Percentiles rank a stretch among this genome's conserved stretches.
These are phyloP conservation scores for Caenorhabditis sp. DNA, from an alignment of 2,888 invertebrate species.

Conservation along the genomic window DNA sequence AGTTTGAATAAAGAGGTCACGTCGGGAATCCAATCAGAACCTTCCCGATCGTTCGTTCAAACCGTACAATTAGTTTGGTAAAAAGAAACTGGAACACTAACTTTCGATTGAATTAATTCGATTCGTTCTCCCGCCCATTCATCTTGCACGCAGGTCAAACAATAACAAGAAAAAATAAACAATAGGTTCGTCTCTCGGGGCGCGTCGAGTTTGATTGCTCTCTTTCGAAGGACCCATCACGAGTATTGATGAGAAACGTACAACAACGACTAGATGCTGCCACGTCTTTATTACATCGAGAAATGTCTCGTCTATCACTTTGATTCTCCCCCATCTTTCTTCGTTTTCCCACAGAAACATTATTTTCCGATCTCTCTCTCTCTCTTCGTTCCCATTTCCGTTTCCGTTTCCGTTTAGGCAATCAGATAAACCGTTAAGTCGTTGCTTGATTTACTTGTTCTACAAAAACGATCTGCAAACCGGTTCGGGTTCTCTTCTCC, in stretches of 20 bases:
- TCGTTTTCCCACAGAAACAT: too few relatives aligned
- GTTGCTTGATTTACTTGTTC: constrained; percentile 2
- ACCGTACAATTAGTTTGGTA: not conserved
- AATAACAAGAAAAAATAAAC: not conserved
- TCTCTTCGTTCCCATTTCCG: not conserved
- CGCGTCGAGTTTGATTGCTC: not conserved
- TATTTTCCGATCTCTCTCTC: not conserved
- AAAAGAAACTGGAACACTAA: not conserved
- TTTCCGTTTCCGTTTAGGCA: not conserved
- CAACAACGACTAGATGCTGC: too few relatives aligned
- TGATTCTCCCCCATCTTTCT: not conserved
- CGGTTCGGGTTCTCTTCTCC: constrained; percentile 24
- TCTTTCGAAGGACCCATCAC: not conserved
- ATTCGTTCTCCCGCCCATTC: too few relatives aligned
- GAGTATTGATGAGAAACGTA: too few relatives aligned
- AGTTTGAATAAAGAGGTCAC: constrained; percentile 17
- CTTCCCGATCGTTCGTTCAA: too few relatives aligned
- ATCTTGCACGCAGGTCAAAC: too few relatives aligned
- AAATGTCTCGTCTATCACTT: not conserved
- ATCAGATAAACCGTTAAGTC: constrained; percentile 9
- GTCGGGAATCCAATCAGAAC: constrained; percentile 14
- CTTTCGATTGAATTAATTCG: not conserved
- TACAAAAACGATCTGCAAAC: constrained; percentile 5
- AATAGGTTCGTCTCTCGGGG: not conserved
- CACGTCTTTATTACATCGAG: not conserved